phyloP scores from a whole-genome alignment of 2,888 invertebrate species.

The Coremacera marginata region DNA sequence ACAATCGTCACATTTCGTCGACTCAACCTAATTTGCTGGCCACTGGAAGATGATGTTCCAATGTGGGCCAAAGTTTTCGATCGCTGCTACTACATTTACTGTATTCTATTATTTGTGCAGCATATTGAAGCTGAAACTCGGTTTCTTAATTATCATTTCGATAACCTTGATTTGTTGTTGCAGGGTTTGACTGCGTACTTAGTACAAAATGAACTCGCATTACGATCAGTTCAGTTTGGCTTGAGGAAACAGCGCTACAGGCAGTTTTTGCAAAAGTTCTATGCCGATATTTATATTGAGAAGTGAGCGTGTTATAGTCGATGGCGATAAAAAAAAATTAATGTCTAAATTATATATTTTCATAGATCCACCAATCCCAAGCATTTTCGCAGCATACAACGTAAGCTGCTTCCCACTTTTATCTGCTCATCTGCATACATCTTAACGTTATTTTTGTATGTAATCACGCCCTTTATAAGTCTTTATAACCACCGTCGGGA shows the following conservation, averaged over 20 bases:
- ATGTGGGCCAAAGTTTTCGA: conserved; percentile 45
- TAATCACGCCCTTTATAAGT: conserved; percentile 48
- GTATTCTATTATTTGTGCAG: neutral
- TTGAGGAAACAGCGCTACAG: neutral
- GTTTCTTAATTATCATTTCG: neutral
- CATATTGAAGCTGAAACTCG: neutral
- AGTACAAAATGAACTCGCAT: neutral
- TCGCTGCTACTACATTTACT: conserved; percentile 4
- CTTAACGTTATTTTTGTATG: conserved; percentile 45
- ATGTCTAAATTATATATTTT: too few species aligned
- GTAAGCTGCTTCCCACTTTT: conserved; percentile 49
- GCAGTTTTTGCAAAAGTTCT: neutral
- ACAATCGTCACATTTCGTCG: conserved; percentile 52
- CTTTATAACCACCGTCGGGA: conserved; percentile 43
- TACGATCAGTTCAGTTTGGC: neutral
- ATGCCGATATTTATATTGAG: conserved; percentile 4
- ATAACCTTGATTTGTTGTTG: neutral
- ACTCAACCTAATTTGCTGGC: conserved; percentile 56
- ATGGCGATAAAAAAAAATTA: too few species aligned
- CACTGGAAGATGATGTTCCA: conserved; percentile 53
- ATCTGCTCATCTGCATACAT: conserved; percentile 51
- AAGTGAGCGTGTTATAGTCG: conserved; percentile 13
- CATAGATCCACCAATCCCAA: conserved; percentile 45
- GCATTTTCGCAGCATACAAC: conserved; percentile 47
- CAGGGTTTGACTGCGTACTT: neutral